Conservation (phyloP, 2,888 invertebrate genomes). For the Ecliptopera silaceata region DNA sequence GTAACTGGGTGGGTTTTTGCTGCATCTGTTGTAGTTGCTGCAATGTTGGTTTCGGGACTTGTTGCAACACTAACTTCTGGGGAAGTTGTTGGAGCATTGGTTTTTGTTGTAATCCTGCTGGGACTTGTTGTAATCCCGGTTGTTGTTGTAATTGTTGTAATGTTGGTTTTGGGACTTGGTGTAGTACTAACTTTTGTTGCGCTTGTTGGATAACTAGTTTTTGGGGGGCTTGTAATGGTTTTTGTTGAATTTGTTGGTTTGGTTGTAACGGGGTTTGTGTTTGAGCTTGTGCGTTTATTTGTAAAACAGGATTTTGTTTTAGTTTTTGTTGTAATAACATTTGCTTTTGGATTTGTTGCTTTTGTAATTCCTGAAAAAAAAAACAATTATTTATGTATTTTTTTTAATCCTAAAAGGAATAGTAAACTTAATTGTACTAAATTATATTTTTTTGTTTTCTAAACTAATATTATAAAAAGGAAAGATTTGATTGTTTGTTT, state of each 20-base stretch:
- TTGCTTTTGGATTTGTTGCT: constrained; percentile 37
- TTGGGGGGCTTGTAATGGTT: constrained; percentile 1
- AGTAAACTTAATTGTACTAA: too few relatives aligned
- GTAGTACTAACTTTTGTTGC: constrained; percentile 29
- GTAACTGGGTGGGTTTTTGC: neutral
- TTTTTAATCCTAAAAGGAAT: too few relatives aligned
- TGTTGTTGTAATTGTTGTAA: constrained; percentile 37
- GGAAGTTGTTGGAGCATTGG: constrained; percentile 20
- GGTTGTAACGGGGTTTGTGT: neutral
- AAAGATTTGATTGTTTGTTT: too few relatives aligned
- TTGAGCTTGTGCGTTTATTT: neutral
- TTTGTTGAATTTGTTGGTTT: constrained; percentile 35
- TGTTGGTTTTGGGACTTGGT: constrained; percentile 1
- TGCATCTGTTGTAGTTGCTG: constrained; percentile 3
- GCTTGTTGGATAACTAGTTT: constrained; percentile 3
- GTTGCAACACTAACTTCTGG: constrained; percentile 13
- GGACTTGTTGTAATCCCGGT: neutral
- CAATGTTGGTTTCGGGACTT: neutral
- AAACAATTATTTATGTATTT: neutral
- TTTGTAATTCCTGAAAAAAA: constrained; percentile 35
- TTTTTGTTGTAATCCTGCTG: too few relatives aligned
- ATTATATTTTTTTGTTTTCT: too few relatives aligned
- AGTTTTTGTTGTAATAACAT: constrained; percentile 20
- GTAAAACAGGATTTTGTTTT: constrained; percentile 6
- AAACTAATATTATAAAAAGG: too few relatives aligned